Evolutionary conservation across 23 tunicate genomes (phyloP).

Genomic region (Halocynthia aurantium): DNA sequence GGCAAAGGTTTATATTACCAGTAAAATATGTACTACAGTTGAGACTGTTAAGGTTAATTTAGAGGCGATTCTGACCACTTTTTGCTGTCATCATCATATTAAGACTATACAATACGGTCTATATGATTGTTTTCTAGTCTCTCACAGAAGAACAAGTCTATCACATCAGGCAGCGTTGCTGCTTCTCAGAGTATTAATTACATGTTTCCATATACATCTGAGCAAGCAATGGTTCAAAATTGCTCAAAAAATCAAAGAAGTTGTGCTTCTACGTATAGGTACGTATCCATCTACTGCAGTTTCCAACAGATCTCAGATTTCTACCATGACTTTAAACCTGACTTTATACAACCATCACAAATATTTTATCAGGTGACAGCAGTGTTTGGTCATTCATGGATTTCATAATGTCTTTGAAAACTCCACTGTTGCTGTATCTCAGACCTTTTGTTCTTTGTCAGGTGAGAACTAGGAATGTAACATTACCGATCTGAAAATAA

Average conservation of each 20-base stretch:
- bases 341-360: neutral
- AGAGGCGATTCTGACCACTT: too few relatives aligned
- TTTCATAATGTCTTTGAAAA: conserved; percentile 51
- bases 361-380: conserved; percentile 34
- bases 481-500: too few relatives aligned
- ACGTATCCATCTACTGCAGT: neutral
- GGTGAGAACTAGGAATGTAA: conserved; percentile 16
- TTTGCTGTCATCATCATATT: too few relatives aligned
- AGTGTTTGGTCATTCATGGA: conserved; percentile 34
- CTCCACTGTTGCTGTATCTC: conserved; percentile 53
- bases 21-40: too few relatives aligned
- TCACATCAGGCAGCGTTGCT: conserved; percentile 29
- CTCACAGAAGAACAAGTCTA: conserved; percentile 8
- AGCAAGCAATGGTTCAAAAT: conserved; percentile 46
- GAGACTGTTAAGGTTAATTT: too few relatives aligned
- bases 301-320: too few relatives aligned
- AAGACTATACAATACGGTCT: neutral
- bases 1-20: too few relatives aligned
- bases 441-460: conserved; percentile 50
- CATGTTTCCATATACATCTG: conserved; percentile 62
- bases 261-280: conserved; percentile 25
- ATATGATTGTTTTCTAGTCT: conserved; percentile 2
- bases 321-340: neutral
- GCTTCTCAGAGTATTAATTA: conserved; percentile 35
- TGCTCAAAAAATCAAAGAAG: conserved; percentile 28